phyloP scores from a whole-genome alignment of 2,797 vertebrate genomes.

The Selene dorsalis region DNA sequence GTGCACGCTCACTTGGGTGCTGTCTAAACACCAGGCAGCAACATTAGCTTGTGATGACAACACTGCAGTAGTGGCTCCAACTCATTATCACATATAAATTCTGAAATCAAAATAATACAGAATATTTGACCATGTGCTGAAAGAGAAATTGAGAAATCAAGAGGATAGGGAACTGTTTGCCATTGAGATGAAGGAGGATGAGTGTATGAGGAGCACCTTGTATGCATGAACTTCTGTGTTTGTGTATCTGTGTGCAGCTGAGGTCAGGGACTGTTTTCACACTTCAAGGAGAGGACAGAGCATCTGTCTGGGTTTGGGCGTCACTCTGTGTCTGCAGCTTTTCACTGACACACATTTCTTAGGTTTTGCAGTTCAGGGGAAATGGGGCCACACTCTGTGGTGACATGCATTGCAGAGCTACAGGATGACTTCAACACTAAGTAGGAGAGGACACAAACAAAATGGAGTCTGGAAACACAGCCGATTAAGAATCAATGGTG shows the following conservation, averaged over 20 bases:
- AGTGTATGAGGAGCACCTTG: not conserved
- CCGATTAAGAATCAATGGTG: not conserved
- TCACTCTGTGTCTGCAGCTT: constrained; percentile 34
- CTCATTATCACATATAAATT: not conserved
- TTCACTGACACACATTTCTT: constrained; percentile 42
- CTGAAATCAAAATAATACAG: not conserved
- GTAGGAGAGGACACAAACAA: constrained; percentile 61
- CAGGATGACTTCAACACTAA: constrained; percentile 30
- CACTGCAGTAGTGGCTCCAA: constrained; percentile 28
- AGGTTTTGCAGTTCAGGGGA: constrained; percentile 35
- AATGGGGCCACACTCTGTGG: constrained; percentile 44
- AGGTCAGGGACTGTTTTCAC: not conserved
- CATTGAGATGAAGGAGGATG: not conserved
- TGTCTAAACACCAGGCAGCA: constrained; percentile 31
- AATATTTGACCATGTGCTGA: not conserved
- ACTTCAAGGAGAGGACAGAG: not conserved
- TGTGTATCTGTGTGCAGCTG: not conserved
- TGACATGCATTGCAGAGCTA: constrained; percentile 36
- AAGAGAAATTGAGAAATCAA: not conserved
- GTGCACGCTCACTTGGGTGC: constrained; percentile 23
- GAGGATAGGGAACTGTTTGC: not conserved
- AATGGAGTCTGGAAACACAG: constrained; percentile 61
- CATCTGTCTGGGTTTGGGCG: not conserved
- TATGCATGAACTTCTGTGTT: not conserved
- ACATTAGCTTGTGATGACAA: constrained; percentile 12